Evolutionary conservation across 53 echinoderm and acorn worm species (phyloP), one percentile per base, ranked within the genome.

Genomic region (Luidia sarsii): DNA sequence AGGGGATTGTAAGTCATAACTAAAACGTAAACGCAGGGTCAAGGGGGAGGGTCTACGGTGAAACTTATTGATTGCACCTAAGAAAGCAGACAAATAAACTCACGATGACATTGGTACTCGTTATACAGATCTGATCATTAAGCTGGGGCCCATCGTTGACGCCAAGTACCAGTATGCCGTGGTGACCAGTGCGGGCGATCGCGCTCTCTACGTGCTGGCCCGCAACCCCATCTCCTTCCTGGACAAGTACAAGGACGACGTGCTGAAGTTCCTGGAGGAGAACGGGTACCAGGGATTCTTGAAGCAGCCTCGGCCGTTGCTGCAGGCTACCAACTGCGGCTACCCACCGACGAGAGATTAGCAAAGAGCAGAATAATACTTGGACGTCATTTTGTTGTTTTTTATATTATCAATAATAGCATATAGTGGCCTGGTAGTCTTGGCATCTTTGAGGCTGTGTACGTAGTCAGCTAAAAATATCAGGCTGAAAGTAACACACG

Each of bases 1-100:
- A 18, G 85, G 87, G 2, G 70, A 87, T 67, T 94, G 94, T 94
- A 85, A 94, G 94, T 90, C 18, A 18, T n/a, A n/a, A n/a, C 4
- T 4, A 65, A 7, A 32, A 0, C 7, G 2, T 4, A 30, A 0
- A 4, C 7, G 8, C 7, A 2, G 31, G 6, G 16, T 29, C 28
- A 29, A 5, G 63, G 63, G 9, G 18, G n/a, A 51, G 51, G 22
- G 3, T 4, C n/a, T n/a, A 14, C 51, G 51, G 0, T 51, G n/a
- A 5, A 22, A 7, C 22, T 51, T 15, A 14, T 6, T 3, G n/a
- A 51, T 51, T 4, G 6, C 16, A 51, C 22, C 22, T 51, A 24
- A 2, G 55, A 54, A 13, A 7, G 22, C 22, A 21, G 13, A 22
- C 9, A 4, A 2, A 54, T 54, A 13, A n/a, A n/a, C n/a, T n/a